Base-by-base conservation (phyloP, 2,797 vertebrate genomes). In the Paratrypauchen microcephalus region DNA sequence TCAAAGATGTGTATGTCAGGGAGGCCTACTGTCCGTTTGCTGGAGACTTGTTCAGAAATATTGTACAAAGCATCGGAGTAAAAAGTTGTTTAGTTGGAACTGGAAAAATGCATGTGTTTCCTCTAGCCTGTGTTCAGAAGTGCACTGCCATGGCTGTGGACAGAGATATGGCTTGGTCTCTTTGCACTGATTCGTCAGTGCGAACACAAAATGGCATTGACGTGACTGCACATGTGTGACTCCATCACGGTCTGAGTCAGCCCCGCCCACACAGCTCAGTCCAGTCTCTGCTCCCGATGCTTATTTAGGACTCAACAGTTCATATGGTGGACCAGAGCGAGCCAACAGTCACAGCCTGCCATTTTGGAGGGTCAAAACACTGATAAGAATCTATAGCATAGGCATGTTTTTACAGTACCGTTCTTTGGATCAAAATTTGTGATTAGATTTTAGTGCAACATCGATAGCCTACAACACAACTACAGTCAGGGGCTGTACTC, bases 1-100 rank as follows among this genome's bases (percentile, higher is more conserved):
- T 89, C 69, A 82, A 88, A 85, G 81, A 72, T 92, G 93, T 78
- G 94, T 88, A 90, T 90, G 94, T 93, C 93, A 95, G 89, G 87
- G 90, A 88, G 90, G 93, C 95, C 92, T 92, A 83, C 77, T 86
- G 87, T 84, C 90, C 90, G 90, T 94, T 94, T 92, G 93, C 93
- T 94, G 93, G 93, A 93, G 93, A 95, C 92, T 95, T 94, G 93
- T 94, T 95, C 94, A 96, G 93, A 94, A 94, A 94, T 95, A 95
- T 90, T 91, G 86, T 93, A 92, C 91, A 93, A 92, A 92, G 88
- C 83, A 86, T 86, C 81, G 75, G 81, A 88, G 84, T 91, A 88
- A 90, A 92, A 92, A 91, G 74, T 81, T 69, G 67, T 47, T 50
- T 94, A 85, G 83, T 87, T 85, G 83, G 82, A 85, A 81, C 79